phyloP scores from a whole-genome alignment of 2,888 invertebrate genomes.

The Sminthurides aquaticus region DNA sequence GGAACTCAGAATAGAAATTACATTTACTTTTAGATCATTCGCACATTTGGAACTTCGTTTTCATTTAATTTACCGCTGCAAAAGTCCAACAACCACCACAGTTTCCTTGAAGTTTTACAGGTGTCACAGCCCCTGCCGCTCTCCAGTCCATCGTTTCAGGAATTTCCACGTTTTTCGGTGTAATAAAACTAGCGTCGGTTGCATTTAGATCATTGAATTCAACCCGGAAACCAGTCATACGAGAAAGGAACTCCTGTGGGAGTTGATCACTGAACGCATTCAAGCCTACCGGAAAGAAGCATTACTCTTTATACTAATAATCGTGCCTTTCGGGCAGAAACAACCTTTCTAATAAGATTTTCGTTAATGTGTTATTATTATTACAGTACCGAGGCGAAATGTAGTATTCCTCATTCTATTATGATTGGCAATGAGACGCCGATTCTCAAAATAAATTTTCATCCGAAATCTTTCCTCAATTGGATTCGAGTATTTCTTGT shows the following conservation, averaged over 20 bases:
- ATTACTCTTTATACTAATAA: too few species aligned
- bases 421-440: constrained; percentile 73
- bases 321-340: constrained; percentile 39
- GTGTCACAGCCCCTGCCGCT: constrained; percentile 72
- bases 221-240: constrained; percentile 62
- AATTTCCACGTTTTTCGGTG: constrained; percentile 61
- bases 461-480: constrained; percentile 74
- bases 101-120: constrained; percentile 80
- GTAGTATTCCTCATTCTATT: constrained; percentile 50
- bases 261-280: constrained; percentile 83
- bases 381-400: constrained; percentile 30
- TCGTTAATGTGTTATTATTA: constrained; percentile 3
- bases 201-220: constrained; percentile 37
- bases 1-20: background rate
- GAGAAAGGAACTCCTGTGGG: constrained; percentile 67
- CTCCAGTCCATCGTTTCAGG: constrained; percentile 80
- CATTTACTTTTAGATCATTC: too few species aligned
- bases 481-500: constrained; percentile 61
- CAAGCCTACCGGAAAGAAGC: too few species aligned
- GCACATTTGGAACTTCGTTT: background rate
- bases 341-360: background rate
- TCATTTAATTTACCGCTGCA: constrained; percentile 60
- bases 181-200: constrained; percentile 55
- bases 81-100: constrained; percentile 93
- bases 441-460: constrained; percentile 85